phyloP scores from a whole-genome alignment of 2,888 invertebrate species.

The Thysanoteuthis rhombus region DNA sequence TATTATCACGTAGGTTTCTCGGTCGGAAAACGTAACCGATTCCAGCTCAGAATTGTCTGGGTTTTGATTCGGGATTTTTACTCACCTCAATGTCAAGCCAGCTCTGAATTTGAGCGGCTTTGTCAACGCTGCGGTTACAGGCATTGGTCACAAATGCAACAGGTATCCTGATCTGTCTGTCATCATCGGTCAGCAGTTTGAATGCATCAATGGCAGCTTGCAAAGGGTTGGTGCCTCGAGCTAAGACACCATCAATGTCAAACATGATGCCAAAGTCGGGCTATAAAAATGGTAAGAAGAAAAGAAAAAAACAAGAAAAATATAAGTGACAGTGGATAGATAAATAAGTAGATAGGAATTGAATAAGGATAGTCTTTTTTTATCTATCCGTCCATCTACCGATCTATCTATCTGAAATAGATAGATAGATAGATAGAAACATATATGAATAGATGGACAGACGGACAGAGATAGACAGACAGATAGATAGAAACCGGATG shows the following conservation, averaged over 20 bases:
- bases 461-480: too few species aligned
- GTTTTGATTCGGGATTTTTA: too few species aligned
- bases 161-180: constrained; percentile 62
- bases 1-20: too few species aligned
- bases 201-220: constrained; percentile 57
- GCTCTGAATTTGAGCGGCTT: constrained; percentile 61
- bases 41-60: too few species aligned
- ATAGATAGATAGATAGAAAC: too few species aligned
- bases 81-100: constrained; percentile 63
- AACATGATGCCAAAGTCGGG: constrained; percentile 67
- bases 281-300: constrained; percentile 44
- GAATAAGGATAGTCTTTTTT: not conserved
- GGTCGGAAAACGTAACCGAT: too few species aligned
- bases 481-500: too few species aligned
- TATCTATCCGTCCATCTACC: too few species aligned
- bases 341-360: not conserved
- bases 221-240: constrained; percentile 62
- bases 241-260: constrained; percentile 67
- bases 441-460: too few species aligned
- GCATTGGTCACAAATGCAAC: constrained; percentile 67
- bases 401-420: too few species aligned
- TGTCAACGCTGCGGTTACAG: constrained; percentile 60
- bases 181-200: constrained; percentile 55
- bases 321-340: not conserved
- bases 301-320: not conserved